Percentiles rank a stretch among this genome's conserved stretches.
These are phyloP conservation scores for Mesorhabditis sp. DNA, from an alignment of 2,888 invertebrate species.

Conservation along the genomic window DNA sequence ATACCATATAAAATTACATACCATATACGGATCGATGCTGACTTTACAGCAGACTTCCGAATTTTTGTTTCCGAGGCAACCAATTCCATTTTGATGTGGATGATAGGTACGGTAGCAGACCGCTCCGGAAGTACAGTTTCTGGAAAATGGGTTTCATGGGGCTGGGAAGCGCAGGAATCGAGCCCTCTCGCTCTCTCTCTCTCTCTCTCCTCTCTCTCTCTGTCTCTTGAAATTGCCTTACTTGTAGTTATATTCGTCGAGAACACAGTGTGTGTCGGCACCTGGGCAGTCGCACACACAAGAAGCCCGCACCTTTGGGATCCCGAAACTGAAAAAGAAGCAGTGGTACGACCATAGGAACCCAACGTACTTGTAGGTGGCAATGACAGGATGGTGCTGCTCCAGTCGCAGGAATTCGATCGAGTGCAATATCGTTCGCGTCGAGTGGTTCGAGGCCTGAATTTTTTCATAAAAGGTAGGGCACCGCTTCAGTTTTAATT, in stretches of 20 bases:
- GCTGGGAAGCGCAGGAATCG: too few species aligned
- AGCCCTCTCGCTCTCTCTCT: too few species aligned
- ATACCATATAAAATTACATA: too few species aligned
- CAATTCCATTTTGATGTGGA: slow-evolving; percentile 34
- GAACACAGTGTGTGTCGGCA: slow-evolving; percentile 38
- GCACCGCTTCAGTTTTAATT: too few species aligned
- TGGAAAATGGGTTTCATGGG: background rate
- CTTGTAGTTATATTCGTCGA: slow-evolving; percentile 45
- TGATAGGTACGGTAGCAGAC: slow-evolving; percentile 47
- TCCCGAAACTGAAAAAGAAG: slow-evolving; percentile 18
- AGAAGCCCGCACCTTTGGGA: slow-evolving; percentile 18
- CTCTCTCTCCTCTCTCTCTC: too few species aligned
- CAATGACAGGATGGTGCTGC: slow-evolving; percentile 45
- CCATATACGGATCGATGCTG: slow-evolving; percentile 39
- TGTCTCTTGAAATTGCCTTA: slow-evolving; percentile 3
- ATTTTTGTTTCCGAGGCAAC: slow-evolving; percentile 32
- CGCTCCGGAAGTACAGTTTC: slow-evolving; percentile 31
- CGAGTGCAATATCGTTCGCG: slow-evolving; percentile 24
- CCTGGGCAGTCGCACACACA: slow-evolving; percentile 37
- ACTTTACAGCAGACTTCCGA: slow-evolving; percentile 45
- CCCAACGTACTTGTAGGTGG: background rate
- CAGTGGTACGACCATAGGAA: background rate
- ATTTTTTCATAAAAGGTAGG: background rate
- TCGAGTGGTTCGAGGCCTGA: slow-evolving; percentile 10
- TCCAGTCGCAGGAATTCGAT: slow-evolving; percentile 34